phyloP scores from a whole-genome alignment of 2,113 vertebrate species.

The Seriola quinqueradiata region DNA sequence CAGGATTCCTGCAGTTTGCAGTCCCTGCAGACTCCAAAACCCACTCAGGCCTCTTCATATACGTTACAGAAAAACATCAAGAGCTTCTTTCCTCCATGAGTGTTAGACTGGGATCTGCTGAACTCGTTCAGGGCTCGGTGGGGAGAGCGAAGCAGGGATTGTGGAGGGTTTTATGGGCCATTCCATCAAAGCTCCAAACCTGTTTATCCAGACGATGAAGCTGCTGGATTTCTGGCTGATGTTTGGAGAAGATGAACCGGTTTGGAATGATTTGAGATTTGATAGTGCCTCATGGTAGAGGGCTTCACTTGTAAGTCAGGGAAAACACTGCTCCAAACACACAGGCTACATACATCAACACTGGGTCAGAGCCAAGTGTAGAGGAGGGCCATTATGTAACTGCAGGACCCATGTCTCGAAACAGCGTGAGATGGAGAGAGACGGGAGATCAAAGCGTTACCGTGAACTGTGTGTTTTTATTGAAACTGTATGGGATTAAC shows the following conservation, averaged over 20 bases:
- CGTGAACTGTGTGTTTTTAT: constrained; percentile 46
- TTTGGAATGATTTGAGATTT: constrained; percentile 42
- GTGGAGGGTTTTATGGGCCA: constrained; percentile 25
- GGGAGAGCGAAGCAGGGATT: constrained; percentile 33
- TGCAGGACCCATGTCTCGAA: constrained; percentile 42
- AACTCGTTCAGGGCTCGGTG: constrained; percentile 31
- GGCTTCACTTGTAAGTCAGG: constrained; percentile 25
- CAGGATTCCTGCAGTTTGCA: neutral
- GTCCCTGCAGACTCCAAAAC: neutral
- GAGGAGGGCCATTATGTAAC: constrained; percentile 43
- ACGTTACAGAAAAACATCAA: neutral
- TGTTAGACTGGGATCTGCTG: constrained; percentile 17
- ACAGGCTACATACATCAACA: constrained; percentile 37
- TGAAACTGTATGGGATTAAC: constrained; percentile 42
- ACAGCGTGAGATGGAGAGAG: constrained; percentile 33
- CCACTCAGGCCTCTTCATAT: neutral
- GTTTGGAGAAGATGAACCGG: constrained; percentile 34
- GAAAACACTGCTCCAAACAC: constrained; percentile 36
- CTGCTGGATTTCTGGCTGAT: constrained; percentile 36
- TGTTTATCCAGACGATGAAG: constrained; percentile 55
- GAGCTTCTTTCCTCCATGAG: neutral
- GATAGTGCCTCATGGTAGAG: constrained; percentile 18
- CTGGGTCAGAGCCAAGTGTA: constrained; percentile 12
- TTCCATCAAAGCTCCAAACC: constrained; percentile 13
- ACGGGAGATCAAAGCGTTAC: constrained; percentile 59